These are phyloP conservation scores for Arenaria interpres DNA, from an alignment of 2,113 vertebrate genomes.

Conservation along the genomic window DNA sequence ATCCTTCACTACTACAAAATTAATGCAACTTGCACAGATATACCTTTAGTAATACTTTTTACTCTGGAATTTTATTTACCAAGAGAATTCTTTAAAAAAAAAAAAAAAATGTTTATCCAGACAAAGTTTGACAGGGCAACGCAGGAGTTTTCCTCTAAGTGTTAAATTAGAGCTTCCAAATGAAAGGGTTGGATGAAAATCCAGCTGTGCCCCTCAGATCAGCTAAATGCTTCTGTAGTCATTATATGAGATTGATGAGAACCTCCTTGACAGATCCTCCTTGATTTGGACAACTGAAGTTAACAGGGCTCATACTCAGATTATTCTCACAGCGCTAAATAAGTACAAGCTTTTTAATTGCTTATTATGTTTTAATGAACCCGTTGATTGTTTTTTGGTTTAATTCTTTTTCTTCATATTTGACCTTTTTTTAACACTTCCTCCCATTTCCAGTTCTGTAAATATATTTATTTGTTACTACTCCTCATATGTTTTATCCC, in stretches of 20 bases:
- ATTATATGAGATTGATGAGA: constrained; percentile 57
- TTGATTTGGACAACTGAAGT: constrained; percentile 46
- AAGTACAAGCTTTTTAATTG: constrained; percentile 11
- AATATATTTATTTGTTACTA: neutral
- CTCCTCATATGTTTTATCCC: neutral
- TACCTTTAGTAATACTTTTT: neutral
- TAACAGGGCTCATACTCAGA: neutral
- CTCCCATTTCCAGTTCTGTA: neutral
- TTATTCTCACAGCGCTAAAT: neutral
- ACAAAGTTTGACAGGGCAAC: constrained; percentile 40
- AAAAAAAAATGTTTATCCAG: neutral
- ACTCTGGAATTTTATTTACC: constrained; percentile 11
- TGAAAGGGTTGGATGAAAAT: constrained; percentile 57
- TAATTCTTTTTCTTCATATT: neutral
- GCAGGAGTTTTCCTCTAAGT: constrained; percentile 34
- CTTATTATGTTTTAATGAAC: neutral
- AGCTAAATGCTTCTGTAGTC: constrained; percentile 47
- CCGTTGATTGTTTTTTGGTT: neutral
- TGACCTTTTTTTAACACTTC: neutral
- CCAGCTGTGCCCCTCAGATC: constrained; percentile 64
- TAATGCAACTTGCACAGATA: neutral
- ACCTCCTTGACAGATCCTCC: constrained; percentile 56
- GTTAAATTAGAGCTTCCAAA: constrained; percentile 56
- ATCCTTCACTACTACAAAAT: neutral
- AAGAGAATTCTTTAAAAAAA: neutral